Evolutionary conservation across 2,888 invertebrate species (phyloP).

Genomic region (Tridacna crocea): DNA sequence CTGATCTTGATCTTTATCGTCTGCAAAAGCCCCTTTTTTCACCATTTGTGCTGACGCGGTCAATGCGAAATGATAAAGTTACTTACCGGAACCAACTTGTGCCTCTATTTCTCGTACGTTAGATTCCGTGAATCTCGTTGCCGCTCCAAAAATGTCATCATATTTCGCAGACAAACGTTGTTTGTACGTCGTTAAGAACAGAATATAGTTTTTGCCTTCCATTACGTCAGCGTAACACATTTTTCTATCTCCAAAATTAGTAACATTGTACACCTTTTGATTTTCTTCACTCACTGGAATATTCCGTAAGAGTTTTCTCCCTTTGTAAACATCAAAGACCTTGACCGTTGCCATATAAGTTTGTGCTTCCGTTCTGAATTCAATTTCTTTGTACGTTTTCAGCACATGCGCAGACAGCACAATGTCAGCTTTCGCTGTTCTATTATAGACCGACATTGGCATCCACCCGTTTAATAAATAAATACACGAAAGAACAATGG

Average conservation of each 20-base stretch:
- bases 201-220: constrained; percentile 77
- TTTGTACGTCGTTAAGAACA: constrained; percentile 80
- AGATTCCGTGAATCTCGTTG: constrained; percentile 70
- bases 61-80: background rate
- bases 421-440: constrained; percentile 77
- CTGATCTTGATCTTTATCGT: no score
- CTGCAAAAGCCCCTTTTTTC: no score
- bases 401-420: constrained; percentile 73
- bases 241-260: constrained; percentile 82
- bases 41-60: no score
- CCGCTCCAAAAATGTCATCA: constrained; percentile 83
- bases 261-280: constrained; percentile 75
- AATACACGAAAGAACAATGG: constrained; percentile 75
- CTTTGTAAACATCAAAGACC: constrained; percentile 75
- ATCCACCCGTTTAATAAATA: constrained; percentile 82
- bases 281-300: constrained; percentile 41
- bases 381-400: constrained; percentile 71
- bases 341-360: constrained; percentile 79
- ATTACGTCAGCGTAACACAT: constrained; percentile 82
- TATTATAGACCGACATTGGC: constrained; percentile 76
- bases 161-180: constrained; percentile 81
- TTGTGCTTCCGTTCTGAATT: constrained; percentile 67
- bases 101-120: constrained; percentile 76
- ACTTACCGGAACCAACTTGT: constrained; percentile 77
- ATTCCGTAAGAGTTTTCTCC: constrained; percentile 61